These are phyloP conservation scores for Archivesica marissinica DNA, from an alignment of 1,140 invertebrate species.

Conservation along the genomic window DNA sequence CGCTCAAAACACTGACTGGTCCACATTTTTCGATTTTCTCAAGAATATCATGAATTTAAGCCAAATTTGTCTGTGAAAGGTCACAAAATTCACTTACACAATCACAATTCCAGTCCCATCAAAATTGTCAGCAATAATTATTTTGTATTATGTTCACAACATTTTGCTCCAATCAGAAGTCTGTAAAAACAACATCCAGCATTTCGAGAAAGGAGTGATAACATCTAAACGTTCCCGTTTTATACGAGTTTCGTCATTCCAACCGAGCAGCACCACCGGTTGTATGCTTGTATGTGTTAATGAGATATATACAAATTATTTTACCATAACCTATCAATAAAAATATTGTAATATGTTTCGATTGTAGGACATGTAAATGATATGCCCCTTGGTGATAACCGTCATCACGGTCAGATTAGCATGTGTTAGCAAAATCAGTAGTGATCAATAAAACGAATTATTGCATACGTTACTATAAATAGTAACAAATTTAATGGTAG, in stretches of 20 bases:
- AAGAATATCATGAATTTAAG: neutral
- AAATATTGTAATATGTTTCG: too few species aligned
- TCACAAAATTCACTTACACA: neutral
- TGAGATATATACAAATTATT: too few species aligned
- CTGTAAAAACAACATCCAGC: neutral
- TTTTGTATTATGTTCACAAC: neutral
- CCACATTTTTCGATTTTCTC: conserved; percentile 35
- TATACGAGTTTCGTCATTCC: neutral
- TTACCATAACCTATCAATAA: too few species aligned
- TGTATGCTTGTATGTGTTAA: too few species aligned
- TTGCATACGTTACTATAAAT: too few species aligned
- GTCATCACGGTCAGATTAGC: too few species aligned
- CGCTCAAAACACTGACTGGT: neutral
- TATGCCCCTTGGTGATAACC: too few species aligned
- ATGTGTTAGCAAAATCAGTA: too few species aligned
- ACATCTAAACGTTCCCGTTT: neutral
- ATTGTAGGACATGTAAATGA: too few species aligned
- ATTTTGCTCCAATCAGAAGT: neutral
- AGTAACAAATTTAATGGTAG: too few species aligned
- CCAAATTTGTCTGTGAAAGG: neutral
- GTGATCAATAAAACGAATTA: too few species aligned
- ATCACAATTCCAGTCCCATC: neutral
- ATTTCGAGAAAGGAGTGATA: neutral
- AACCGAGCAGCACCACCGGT: too few species aligned
- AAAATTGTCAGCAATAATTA: neutral